Conservation (phyloP, 2,797 vertebrate genomes). For the Poecile montanus region DNA sequence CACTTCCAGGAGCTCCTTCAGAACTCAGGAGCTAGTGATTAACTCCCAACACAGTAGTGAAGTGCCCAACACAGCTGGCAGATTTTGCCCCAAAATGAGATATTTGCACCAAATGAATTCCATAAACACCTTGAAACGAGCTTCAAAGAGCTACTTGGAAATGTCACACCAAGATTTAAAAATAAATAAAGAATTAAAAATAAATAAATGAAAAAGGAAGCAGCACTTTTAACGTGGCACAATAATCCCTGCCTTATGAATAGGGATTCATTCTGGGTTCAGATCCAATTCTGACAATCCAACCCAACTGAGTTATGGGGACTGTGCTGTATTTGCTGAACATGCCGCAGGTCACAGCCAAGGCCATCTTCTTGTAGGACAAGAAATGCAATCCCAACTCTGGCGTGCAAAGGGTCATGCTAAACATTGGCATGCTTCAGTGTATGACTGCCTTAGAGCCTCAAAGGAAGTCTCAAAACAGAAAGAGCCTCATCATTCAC, state of each 20-base stretch:
- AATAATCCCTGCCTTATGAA: neutral
- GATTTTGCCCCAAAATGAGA: accelerated
- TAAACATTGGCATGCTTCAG: neutral
- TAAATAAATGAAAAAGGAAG: neutral
- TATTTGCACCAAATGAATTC: neutral
- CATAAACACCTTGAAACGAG: neutral
- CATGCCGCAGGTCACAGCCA: neutral
- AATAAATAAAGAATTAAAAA: neutral
- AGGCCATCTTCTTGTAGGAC: neutral
- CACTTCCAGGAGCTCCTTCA: neutral
- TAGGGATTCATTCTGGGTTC: neutral
- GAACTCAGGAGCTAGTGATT: neutral
- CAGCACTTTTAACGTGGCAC: neutral
- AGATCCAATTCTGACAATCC: neutral
- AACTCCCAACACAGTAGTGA: neutral
- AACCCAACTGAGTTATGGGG: neutral
- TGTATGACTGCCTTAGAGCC: neutral
- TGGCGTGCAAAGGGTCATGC: neutral
- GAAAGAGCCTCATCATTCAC: neutral
- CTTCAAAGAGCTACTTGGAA: neutral
- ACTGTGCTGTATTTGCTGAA: neutral
- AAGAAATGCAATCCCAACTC: neutral
- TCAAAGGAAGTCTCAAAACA: neutral
- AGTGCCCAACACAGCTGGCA: neutral
- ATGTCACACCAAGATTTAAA: neutral